Conservation (phyloP, 2,888 invertebrate genomes). For the Eupithecia tripunctaria region DNA sequence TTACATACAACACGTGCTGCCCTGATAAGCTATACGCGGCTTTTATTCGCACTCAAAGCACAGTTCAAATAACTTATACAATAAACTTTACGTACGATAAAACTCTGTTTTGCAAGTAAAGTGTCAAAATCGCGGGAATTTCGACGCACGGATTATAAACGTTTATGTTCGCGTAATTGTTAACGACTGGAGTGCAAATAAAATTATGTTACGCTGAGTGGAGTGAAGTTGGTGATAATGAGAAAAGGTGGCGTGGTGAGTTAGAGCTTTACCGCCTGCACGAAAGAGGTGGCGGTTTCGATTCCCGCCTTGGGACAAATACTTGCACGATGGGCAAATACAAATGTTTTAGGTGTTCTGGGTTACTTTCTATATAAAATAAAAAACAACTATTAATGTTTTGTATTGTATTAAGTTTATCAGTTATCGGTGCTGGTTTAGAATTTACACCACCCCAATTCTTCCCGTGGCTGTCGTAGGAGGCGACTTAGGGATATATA, state of each 20-base stretch:
- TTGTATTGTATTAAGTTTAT: too few species aligned
- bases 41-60: neutral
- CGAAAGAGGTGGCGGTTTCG: too few species aligned
- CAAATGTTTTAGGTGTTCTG: too few species aligned
- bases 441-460: too few species aligned
- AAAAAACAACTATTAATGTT: too few species aligned
- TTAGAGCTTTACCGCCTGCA: too few species aligned
- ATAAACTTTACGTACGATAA: conserved; percentile 1
- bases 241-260: neutral
- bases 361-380: too few species aligned
- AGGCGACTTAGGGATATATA: too few species aligned
- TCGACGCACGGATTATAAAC: conserved; percentile 6
- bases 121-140: neutral
- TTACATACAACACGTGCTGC: neutral
- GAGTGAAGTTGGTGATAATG: conserved; percentile 12
- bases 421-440: too few species aligned
- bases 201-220: neutral
- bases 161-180: conserved; percentile 24
- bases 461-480: too few species aligned
- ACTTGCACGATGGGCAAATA: too few species aligned
- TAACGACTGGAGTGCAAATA: conserved; percentile 11
- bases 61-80: neutral
- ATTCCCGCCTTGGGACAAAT: too few species aligned
- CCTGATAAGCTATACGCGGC: neutral
- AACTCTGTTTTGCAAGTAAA: conserved; percentile 11